A percentile compares a stretch with the other conserved stretches of the same genome.
Conservation (phyloP, 2,888 invertebrate species). For the Protophormia terraenovae region DNA sequence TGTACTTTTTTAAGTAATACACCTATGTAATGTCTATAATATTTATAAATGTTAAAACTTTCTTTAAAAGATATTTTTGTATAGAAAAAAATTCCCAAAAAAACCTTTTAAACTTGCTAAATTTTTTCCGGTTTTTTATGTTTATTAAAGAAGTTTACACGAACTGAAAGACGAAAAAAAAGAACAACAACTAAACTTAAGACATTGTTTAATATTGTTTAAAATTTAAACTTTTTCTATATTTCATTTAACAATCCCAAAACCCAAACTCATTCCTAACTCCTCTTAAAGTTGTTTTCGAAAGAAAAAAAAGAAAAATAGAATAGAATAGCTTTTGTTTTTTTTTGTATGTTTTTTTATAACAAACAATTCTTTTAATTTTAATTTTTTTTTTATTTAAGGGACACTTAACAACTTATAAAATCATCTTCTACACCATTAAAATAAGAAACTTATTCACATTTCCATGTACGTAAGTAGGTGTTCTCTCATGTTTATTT, state of each 20-base stretch:
- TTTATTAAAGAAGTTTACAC: background rate
- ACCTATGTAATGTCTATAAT: background rate
- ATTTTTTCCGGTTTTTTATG: background rate
- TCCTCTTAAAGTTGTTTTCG: background rate
- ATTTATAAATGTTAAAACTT: constrained; percentile 23
- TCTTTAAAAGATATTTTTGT: background rate
- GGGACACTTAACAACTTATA: constrained; percentile 61
- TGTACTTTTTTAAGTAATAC: background rate
- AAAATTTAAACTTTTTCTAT: constrained; percentile 54
- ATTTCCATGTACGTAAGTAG: background rate
- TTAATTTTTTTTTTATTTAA: constrained; percentile 27
- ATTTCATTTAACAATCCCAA: constrained; percentile 37
- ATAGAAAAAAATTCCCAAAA: background rate
- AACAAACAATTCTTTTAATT: constrained; percentile 49
- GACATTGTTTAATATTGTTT: constrained; percentile 46
- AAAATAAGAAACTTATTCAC: constrained; percentile 10
- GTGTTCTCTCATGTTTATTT: background rate
- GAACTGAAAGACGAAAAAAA: background rate
- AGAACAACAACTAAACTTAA: constrained; percentile 24
- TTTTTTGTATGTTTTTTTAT: background rate
- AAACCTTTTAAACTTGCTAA: constrained; percentile 12
- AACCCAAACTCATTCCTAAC: background rate
- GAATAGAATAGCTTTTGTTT: background rate
- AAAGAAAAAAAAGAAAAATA: too few relatives aligned
- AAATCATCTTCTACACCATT: constrained; percentile 52